These are phyloP conservation scores for Villa cingulata DNA, from an alignment of 2,888 invertebrate species.

Conservation along the genomic window DNA sequence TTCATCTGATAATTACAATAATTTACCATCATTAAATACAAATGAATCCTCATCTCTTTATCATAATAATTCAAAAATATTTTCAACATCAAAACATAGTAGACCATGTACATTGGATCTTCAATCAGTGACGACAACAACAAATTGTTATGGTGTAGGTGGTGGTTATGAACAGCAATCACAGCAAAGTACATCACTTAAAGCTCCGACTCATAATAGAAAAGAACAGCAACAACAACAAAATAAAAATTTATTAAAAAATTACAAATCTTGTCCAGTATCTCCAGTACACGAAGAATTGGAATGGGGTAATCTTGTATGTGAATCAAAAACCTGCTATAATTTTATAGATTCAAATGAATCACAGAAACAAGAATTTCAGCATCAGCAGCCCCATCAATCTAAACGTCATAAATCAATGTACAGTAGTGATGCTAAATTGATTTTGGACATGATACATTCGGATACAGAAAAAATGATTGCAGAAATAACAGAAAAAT, in stretches of 20 bases:
- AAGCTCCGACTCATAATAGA: constrained; percentile 17
- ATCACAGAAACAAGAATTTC: no score
- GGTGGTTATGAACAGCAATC: constrained; percentile 10
- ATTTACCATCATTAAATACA: background rate
- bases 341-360: background rate
- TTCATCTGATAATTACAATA: background rate
- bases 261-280: constrained; percentile 65
- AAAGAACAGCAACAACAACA: background rate
- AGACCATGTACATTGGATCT: constrained; percentile 11
- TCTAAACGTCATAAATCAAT: constrained; percentile 33
- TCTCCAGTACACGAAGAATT: constrained; percentile 71
- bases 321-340: constrained; percentile 19
- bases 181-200: background rate
- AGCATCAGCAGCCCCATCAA: background rate
- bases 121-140: background rate
- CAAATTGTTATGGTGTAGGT: background rate
- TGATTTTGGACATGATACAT: constrained; percentile 47
- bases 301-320: constrained; percentile 44
- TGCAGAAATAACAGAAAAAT: constrained; percentile 49
- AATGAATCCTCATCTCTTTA: background rate
- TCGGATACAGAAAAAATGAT: constrained; percentile 52
- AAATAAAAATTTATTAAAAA: constrained; percentile 43
- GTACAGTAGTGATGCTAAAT: constrained; percentile 40
- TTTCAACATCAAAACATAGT: background rate
- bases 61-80: background rate